Evolutionary conservation across 2,797 vertebrate species (phyloP).

Genomic region (Rhinogobio ventralis): DNA sequence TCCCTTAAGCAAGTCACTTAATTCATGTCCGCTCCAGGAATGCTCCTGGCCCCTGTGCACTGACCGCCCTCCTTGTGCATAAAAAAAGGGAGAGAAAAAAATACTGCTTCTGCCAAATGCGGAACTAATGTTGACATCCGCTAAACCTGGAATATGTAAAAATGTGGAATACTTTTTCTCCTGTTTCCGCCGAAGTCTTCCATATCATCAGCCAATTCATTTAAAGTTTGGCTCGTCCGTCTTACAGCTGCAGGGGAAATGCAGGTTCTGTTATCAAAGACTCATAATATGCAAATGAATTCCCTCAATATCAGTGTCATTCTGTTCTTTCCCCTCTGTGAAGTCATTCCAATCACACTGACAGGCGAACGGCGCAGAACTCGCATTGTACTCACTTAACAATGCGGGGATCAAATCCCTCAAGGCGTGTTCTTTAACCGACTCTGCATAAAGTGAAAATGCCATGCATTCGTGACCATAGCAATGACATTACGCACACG

Average conservation of each 20-base stretch:
- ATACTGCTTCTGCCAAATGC: conserved; percentile 20
- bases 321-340: conserved; percentile 17
- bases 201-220: conserved; percentile 31
- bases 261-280: conserved; percentile 31
- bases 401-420: conserved; percentile 32
- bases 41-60: conserved; percentile 25
- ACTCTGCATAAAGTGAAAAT: neutral
- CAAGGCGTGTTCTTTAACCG: conserved; percentile 19
- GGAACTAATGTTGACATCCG: conserved; percentile 28
- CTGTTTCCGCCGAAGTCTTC: neutral
- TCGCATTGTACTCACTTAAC: conserved; percentile 20
- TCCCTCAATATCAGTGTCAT: conserved; percentile 37
- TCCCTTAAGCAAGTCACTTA: conserved; percentile 39
- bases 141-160: conserved; percentile 32
- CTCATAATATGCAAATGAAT: conserved; percentile 31
- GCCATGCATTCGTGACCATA: conserved; percentile 10
- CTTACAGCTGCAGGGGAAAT: neutral
- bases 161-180: conserved; percentile 1
- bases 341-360: conserved; percentile 20
- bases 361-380: neutral
- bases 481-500: neutral
- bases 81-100: neutral
- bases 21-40: conserved; percentile 45
- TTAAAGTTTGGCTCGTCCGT: conserved; percentile 30
- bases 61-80: conserved; percentile 20